Percentiles rank a stretch among this genome's conserved stretches.
These are phyloP conservation scores for Philaethria dido DNA, from an alignment of 2,888 invertebrate genomes.

Conservation along the genomic window DNA sequence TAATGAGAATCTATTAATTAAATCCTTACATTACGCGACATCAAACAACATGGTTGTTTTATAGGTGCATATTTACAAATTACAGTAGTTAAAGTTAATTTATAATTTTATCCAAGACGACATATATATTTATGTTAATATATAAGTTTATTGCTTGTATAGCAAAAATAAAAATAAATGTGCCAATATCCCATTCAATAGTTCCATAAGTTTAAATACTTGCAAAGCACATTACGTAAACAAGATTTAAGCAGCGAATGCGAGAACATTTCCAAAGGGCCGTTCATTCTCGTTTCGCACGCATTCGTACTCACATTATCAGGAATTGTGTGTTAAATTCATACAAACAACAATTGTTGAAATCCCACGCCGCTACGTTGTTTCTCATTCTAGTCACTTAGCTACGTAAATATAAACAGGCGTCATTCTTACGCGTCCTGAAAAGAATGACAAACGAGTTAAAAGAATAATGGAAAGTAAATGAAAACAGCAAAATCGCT, in stretches of 20 bases:
- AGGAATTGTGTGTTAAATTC: constrained; percentile 40
- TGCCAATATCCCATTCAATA: neutral
- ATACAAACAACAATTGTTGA: constrained; percentile 42
- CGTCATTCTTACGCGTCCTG: constrained; percentile 73
- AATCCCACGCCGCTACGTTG: constrained; percentile 35
- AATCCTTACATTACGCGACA: too few relatives aligned
- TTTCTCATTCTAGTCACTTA: constrained; percentile 68
- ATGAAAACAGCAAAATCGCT: constrained; percentile 79
- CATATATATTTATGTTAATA: neutral
- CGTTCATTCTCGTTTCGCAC: constrained; percentile 42
- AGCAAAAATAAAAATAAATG: constrained; percentile 16
- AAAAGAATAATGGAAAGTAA: constrained; percentile 80
- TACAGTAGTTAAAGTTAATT: too few relatives aligned
- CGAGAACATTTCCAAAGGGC: constrained; percentile 37
- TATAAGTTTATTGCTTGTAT: neutral
- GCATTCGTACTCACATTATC: constrained; percentile 41
- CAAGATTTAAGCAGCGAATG: constrained; percentile 35
- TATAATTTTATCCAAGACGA: neutral
- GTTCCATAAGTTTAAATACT: constrained; percentile 16
- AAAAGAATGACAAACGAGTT: constrained; percentile 81
- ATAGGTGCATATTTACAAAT: too few relatives aligned
- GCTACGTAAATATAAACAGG: constrained; percentile 73
- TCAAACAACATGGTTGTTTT: too few relatives aligned
- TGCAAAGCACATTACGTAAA: constrained; percentile 30
- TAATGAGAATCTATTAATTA: too few relatives aligned